phyloP scores from a whole-genome alignment of 2,797 vertebrate genomes.

The Allobates femoralis region DNA sequence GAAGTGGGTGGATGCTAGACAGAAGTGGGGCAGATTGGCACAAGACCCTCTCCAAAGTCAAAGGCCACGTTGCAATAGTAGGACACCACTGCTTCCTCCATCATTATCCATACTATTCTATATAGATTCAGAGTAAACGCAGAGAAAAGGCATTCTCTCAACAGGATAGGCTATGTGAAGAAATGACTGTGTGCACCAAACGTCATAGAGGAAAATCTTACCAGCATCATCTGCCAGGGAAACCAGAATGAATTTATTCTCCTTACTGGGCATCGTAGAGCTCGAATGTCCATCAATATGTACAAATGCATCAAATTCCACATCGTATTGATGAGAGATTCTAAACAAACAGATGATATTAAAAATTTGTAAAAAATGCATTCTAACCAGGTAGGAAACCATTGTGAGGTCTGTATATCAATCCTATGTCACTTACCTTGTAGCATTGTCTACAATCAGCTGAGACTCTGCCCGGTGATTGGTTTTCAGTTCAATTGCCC shows the following conservation, averaged over 20 bases:
- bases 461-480: constrained; percentile 85
- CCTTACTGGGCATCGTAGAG: constrained; percentile 67
- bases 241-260: constrained; percentile 82
- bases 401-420: neutral
- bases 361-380: neutral
- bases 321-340: constrained; percentile 71
- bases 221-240: constrained; percentile 68
- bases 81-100: neutral
- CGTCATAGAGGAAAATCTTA: constrained; percentile 56
- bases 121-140: neutral
- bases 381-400: neutral
- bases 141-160: neutral
- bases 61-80: no score
- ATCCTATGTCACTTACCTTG: constrained; percentile 71
- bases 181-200: no score
- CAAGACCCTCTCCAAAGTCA: no score
- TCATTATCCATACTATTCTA: neutral
- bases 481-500: constrained; percentile 80
- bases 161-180: neutral
- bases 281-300: constrained; percentile 62
- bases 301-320: constrained; percentile 79
- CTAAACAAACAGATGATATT: constrained; percentile 62
- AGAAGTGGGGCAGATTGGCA: no score
- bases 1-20: no score
- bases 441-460: constrained; percentile 82